Evolutionary conservation across 1,140 invertebrate species (phyloP), one percentile per base, ranked within the genome.

Genomic region (Oncopeltus fasciatus): DNA sequence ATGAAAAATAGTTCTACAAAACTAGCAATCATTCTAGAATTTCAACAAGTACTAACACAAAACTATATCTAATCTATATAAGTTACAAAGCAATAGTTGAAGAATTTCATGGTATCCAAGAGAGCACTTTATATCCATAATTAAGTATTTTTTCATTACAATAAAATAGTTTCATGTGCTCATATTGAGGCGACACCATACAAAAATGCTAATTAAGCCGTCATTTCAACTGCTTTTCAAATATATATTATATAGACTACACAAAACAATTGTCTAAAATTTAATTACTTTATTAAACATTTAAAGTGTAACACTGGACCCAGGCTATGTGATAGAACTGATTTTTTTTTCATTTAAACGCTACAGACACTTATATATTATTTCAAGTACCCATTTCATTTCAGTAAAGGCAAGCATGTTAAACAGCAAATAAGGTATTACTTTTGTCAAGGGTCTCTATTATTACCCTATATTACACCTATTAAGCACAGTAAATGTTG

Each of bases 271-370:
- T 53, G 21, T 53, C 49, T 24, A 24, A 53, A 53, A 53, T 53
- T 2, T 24, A 21, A 27, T 27, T 53, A 53, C 14, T 24, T 53
- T 26, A 53, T n/a, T 53, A 53, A 53, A 53, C 49, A 26, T 53
- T 53, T 53, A 53, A 24, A 21, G 49, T 53, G 49, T 53, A 24
- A 53, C 49, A 53, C 49, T 53, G 49, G 49, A 53, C 49, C 49
- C 49, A 53, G 49, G 49, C 49, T 53, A 53, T 53, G 49, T 53
- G 49, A 53, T 53, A 53, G 21, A 53, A 53, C 49, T 53, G 49
- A 53, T 24, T 9, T 53, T 2, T 3, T 24, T 9, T 26, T 2
- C 14, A 53, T 53, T 24, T 53, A 20, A 53, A 24, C 49, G 12
- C 20, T 53, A 53, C 31, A 27, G 21, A 53, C 49, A 53, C 24